A percentile compares a stretch with the other conserved stretches of the same genome.
phyloP scores from a whole-genome alignment of 1,140 invertebrate species.

The Fopius arisanus region DNA sequence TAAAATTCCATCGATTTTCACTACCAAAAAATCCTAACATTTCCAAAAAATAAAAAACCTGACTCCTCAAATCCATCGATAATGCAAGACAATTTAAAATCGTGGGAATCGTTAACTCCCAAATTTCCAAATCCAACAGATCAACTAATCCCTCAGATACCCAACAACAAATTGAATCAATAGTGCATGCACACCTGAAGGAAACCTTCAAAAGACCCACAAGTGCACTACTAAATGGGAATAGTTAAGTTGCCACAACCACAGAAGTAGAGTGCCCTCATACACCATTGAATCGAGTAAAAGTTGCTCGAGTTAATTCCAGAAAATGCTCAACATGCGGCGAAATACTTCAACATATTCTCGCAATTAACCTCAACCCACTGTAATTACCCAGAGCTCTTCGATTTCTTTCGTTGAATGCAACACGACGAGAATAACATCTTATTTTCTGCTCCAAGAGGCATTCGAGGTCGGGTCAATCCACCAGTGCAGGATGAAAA shows the following conservation, averaged over 20 bases:
- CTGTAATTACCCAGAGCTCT: neutral
- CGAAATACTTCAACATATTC: neutral
- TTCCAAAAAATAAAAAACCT: too few relatives aligned
- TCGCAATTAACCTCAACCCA: neutral
- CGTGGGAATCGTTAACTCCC: too few relatives aligned
- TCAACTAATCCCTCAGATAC: too few relatives aligned
- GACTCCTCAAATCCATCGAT: too few relatives aligned
- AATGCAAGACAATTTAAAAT: too few relatives aligned
- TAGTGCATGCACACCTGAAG: neutral
- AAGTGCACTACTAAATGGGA: neutral
- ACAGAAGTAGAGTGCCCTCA: neutral
- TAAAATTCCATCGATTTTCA: too few relatives aligned
- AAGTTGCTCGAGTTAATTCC: neutral
- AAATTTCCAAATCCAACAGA: too few relatives aligned
- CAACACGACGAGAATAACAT: conserved; percentile 9
- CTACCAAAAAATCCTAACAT: too few relatives aligned
- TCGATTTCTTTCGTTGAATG: neutral
- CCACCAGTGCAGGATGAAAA: neutral
- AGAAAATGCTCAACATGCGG: neutral
- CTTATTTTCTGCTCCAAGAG: conserved; percentile 3
- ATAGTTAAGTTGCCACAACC: neutral
- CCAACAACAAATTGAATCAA: too few relatives aligned
- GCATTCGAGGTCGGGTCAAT: conserved; percentile 9
- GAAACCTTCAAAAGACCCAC: neutral
- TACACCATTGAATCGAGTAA: neutral